Conservation (phyloP, 2,113 vertebrate genomes). For the Ciconia stormi region DNA sequence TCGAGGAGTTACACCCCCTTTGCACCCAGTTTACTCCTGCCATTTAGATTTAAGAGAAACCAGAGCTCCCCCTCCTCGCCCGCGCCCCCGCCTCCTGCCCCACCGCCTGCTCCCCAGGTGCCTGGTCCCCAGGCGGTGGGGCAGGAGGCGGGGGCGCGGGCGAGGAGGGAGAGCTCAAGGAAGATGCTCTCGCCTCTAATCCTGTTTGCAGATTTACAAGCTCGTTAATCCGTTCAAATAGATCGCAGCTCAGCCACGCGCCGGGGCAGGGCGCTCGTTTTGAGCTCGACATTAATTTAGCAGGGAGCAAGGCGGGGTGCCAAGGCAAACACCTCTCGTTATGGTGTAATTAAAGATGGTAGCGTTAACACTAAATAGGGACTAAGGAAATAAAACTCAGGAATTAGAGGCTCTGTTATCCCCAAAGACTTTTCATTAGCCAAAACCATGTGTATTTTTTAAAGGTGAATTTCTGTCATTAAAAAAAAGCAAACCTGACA, state of each 20-base stretch:
- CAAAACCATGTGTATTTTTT: neutral
- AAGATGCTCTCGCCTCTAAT: slow-evolving; percentile 30
- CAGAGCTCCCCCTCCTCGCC: neutral
- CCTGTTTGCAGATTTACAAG: slow-evolving; percentile 58
- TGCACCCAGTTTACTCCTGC: neutral
- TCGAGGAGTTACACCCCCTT: neutral
- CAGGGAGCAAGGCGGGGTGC: neutral
- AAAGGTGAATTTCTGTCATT: neutral
- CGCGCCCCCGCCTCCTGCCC: fast-evolving
- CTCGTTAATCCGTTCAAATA: slow-evolving; percentile 27
- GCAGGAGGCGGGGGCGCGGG: fast-evolving
- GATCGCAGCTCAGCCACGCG: neutral
- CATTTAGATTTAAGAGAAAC: neutral
- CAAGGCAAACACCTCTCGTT: neutral
- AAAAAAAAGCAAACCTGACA: neutral
- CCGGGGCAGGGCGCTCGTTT: neutral
- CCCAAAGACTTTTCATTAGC: neutral
- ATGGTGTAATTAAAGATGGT: neutral
- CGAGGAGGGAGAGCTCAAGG: neutral
- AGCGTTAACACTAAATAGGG: neutral
- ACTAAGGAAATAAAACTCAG: neutral
- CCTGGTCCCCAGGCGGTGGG: neutral
- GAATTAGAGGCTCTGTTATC: neutral
- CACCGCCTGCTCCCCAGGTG: neutral
- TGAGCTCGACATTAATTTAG: neutral